A percentile compares a stretch with the other conserved stretches of the same genome.
These are phyloP conservation scores for Thripadectes ignobilis DNA, from an alignment of 2,797 vertebrate genomes.

Conservation along the genomic window DNA sequence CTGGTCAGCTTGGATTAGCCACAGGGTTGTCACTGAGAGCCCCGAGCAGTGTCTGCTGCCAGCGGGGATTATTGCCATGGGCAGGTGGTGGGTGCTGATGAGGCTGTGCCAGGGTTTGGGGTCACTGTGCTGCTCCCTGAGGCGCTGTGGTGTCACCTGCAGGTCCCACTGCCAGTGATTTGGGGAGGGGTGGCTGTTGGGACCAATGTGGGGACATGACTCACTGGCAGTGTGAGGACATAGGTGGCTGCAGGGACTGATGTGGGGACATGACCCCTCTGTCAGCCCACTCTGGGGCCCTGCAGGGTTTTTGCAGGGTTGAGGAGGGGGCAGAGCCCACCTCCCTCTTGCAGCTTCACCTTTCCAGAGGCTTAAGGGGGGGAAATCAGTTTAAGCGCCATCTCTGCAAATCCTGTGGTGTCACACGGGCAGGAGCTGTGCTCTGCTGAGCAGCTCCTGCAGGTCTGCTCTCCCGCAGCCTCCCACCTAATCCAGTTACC, in stretches of 20 bases:
- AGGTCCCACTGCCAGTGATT: background rate
- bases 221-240: rapidly evolving
- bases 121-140: background rate
- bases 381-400: background rate
- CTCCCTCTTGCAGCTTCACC: background rate
- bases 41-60: background rate
- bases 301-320: background rate
- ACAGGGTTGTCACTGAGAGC: background rate
- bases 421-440: background rate
- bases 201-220: rapidly evolving
- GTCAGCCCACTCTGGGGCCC: rapidly evolving
- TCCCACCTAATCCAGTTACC: constrained; percentile 74
- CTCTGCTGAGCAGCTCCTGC: constrained; percentile 7
- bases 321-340: background rate
- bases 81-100: background rate
- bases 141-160: background rate
- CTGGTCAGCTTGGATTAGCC: background rate
- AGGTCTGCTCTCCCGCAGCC: constrained; percentile 2
- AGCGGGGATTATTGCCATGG: rapidly evolving
- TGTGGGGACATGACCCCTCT: rapidly evolving
- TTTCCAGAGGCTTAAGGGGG: background rate
- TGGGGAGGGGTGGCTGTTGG: background rate
- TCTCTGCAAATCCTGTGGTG: background rate
- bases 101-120: background rate
- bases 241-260: background rate